phyloP scores from a whole-genome alignment of 1,140 invertebrate species.

The Papilio polyxenes region DNA sequence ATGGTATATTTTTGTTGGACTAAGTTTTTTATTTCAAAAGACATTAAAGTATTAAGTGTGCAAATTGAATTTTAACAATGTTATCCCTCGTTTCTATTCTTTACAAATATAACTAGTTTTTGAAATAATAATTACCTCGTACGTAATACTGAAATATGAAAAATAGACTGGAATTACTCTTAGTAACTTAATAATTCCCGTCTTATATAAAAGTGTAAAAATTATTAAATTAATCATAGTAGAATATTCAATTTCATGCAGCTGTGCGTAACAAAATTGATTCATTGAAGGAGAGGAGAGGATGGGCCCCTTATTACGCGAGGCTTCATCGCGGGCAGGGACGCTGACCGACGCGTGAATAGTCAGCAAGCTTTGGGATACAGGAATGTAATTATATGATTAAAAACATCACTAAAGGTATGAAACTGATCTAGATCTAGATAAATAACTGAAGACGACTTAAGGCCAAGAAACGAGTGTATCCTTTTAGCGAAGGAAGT shows the following conservation, averaged over 20 bases:
- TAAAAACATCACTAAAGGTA: background rate
- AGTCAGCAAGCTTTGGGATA: background rate
- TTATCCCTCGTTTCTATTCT: background rate
- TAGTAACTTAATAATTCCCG: too few species aligned
- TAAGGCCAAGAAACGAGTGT: too few species aligned
- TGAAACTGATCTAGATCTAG: too few species aligned
- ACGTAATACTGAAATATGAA: too few species aligned
- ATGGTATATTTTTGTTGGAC: constrained; percentile 13
- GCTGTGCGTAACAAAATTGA: constrained; percentile 23
- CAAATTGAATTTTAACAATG: constrained; percentile 3
- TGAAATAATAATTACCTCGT: background rate
- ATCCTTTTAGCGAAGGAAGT: too few species aligned
- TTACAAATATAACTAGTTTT: background rate
- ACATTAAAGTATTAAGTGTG: background rate
- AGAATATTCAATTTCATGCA: constrained; percentile 12
- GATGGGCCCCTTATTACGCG: constrained; percentile 1
- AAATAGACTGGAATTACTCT: too few species aligned
- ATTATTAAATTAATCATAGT: background rate
- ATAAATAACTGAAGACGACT: too few species aligned
- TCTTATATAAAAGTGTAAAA: background rate
- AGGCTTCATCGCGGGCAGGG: background rate
- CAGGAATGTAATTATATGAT: background rate
- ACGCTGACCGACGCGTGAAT: background rate
- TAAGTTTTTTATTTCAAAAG: background rate
- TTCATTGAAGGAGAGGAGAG: background rate